phyloP scores from a whole-genome alignment of 1,140 invertebrate genomes.

The Nautilus pompilius region DNA sequence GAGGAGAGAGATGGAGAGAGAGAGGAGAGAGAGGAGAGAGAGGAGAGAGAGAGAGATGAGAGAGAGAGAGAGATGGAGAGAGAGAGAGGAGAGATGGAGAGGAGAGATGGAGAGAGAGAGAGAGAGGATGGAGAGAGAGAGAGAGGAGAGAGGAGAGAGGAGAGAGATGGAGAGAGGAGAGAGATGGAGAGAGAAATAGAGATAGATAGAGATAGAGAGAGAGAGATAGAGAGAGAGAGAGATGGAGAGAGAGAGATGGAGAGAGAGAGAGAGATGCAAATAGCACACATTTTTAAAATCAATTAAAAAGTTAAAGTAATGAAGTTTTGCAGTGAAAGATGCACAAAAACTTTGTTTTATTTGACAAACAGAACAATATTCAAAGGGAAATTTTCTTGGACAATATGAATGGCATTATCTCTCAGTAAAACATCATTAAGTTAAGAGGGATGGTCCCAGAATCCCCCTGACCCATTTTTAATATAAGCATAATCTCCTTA shows the following conservation, averaged over 20 bases:
- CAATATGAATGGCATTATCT: too few relatives aligned
- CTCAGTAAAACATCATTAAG: too few relatives aligned
- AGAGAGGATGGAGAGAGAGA: neutral
- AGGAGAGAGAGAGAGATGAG: neutral
- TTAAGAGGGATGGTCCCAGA: too few relatives aligned
- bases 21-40: neutral
- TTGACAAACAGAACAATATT: too few relatives aligned
- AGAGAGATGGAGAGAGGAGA: neutral
- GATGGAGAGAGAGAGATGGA: neutral
- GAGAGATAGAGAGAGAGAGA: neutral
- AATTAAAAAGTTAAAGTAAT: too few relatives aligned
- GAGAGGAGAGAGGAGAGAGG: neutral
- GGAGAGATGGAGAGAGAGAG: neutral
- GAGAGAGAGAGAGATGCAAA: neutral
- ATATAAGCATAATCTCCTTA: too few relatives aligned
- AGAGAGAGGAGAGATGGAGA: neutral
- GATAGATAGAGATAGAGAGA: neutral
- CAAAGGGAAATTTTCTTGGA: too few relatives aligned
- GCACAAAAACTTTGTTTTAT: too few relatives aligned
- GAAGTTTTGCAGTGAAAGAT: too few relatives aligned
- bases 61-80: neutral
- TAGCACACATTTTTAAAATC: too few relatives aligned
- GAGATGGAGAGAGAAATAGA: too few relatives aligned
- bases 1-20: neutral
- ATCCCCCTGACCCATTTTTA: too few relatives aligned